phyloP scores from a whole-genome alignment of 2,888 invertebrate genomes.

The Pterostichus niger region DNA sequence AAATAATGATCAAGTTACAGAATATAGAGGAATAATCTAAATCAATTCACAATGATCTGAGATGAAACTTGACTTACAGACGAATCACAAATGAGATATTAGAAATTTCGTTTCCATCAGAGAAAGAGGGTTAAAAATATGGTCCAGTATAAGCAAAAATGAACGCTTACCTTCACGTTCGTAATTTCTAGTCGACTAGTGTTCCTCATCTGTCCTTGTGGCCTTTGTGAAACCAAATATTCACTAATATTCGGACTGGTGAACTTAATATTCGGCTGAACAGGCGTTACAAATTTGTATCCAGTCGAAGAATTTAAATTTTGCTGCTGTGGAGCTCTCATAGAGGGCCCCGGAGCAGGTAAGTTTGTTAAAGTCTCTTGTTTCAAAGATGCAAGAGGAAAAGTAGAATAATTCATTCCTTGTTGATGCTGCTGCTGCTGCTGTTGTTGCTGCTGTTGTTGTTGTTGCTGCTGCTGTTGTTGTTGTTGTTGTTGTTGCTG shows the following conservation, averaged over 20 bases:
- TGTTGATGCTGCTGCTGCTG: conserved; percentile 11
- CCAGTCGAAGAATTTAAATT: conserved; percentile 22
- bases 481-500: conserved; percentile 17
- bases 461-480: no score
- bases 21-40: no score
- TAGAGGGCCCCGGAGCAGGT: background rate
- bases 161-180: background rate
- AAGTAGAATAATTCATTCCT: conserved; percentile 37
- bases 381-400: conserved; percentile 14
- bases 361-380: conserved; percentile 20
- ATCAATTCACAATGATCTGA: no score
- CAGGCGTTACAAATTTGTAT: conserved; percentile 58
- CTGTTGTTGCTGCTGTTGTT: background rate
- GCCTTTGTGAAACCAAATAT: conserved; percentile 24
- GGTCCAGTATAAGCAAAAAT: no score
- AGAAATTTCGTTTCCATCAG: no score
- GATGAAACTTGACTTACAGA: no score
- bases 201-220: conserved; percentile 33
- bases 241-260: conserved; percentile 31
- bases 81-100: no score
- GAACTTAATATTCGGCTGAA: conserved; percentile 62
- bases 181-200: conserved; percentile 43
- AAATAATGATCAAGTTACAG: no score
- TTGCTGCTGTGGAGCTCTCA: background rate
- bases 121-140: no score